Percentiles rank a stretch among this genome's conserved stretches.
Evolutionary conservation across 2,113 vertebrate genomes (phyloP).

Genomic region (Piprites chloris): DNA sequence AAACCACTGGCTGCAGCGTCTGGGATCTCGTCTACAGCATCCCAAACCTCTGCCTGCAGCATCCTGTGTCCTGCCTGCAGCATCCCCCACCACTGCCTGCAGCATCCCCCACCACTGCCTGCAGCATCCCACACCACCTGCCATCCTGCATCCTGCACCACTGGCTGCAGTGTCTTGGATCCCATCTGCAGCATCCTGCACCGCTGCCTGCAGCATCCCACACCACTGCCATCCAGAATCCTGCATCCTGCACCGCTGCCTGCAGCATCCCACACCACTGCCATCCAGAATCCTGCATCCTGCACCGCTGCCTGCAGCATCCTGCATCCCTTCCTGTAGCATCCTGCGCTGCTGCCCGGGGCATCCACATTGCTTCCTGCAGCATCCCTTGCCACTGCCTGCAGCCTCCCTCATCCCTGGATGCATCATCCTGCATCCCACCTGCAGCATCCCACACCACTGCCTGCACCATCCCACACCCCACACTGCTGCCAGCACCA

Average conservation of each 20-base stretch:
- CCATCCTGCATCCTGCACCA: neutral
- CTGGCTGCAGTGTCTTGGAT: too few species aligned
- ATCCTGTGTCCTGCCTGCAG: fast-evolving
- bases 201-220: fast-evolving
- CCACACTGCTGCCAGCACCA: neutral
- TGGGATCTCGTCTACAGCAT: neutral
- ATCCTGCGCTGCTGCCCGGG: too few species aligned
- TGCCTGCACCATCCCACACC: too few species aligned
- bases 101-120: neutral
- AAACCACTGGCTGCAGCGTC: neutral
- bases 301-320: neutral
- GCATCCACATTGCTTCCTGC: too few species aligned
- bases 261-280: too few species aligned
- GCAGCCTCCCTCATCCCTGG: neutral
- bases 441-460: neutral
- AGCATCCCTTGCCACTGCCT: neutral
- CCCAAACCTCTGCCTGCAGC: too few species aligned
- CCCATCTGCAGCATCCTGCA: neutral
- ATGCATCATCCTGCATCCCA: too few species aligned
- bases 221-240: neutral
- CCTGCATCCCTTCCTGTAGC: neutral
- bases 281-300: neutral
- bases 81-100: neutral
- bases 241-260: neutral
- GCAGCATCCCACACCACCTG: neutral